Evolutionary conservation across 2,888 invertebrate species (phyloP), one percentile per base, ranked within the genome.

Genomic region (Laspeyria flexula): DNA sequence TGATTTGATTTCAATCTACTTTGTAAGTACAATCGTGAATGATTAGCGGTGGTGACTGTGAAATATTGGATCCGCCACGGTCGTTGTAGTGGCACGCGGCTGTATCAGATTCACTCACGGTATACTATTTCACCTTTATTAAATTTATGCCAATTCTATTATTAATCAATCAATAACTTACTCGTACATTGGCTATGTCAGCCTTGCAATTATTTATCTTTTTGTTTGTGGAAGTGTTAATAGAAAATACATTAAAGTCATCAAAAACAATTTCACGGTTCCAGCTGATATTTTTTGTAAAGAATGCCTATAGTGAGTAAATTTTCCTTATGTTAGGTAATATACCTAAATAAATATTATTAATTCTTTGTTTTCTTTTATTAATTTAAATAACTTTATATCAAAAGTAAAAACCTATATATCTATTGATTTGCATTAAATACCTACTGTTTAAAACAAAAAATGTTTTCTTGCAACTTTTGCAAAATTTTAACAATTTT

Each of bases 31-130:
- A 86, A 86, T 84, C 77, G 77, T 70, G 76, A 82, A 84, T 85
- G 84, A 90, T 89, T 89, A 86, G 81, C 71, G 71, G 82, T 84
- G 83, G 86, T 77, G 75, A 83, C 80, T 90, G 91, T 90, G 86
- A 84, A 85, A 80, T 84, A 90, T 90, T 75, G 82, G 60, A 90
- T 90, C 81, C 61, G 88, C 67, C 66, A 87, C 88, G 89, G 79
- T 83, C 71, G 77, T 77, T 78, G 71, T 69, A 63, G 69, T 64
- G 74, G 82, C 88, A 86, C 88, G 86, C 85, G 86, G 82, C 77
- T 65, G 59, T 61, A 66, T 77, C 77, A 61, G 75, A 72, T 77
- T 60, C 72, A 76, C 73, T 79, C 74, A 75, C 71, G 72, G 74
- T 72, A 73, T 60, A 65, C 61, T 73, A 66, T 72, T 71, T 61